Conservation (phyloP, 2,113 vertebrate genomes). For the Corvus moneduloides region DNA sequence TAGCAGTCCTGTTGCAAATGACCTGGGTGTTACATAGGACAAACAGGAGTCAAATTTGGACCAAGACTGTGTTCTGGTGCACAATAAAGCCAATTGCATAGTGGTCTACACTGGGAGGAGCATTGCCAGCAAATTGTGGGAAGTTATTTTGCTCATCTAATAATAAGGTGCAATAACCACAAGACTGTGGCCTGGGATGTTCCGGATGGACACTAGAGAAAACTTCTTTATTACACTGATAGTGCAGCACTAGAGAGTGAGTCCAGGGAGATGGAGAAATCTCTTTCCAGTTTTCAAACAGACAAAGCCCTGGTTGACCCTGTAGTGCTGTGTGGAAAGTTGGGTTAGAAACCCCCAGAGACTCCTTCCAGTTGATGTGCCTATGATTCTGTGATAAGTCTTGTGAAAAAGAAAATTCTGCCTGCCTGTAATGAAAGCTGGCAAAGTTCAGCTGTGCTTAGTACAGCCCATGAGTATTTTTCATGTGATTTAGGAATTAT, state of each 20-base stretch:
- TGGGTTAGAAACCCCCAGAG: background rate
- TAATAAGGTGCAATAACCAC: background rate
- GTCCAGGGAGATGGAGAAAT: background rate
- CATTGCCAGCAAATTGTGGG: background rate
- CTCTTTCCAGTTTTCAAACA: background rate
- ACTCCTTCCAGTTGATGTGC: background rate
- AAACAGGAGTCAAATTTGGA: background rate
- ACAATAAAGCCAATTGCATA: background rate
- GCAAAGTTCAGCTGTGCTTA: background rate
- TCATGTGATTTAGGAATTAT: constrained; percentile 54
- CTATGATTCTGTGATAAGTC: background rate
- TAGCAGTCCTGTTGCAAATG: background rate
- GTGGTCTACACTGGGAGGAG: background rate
- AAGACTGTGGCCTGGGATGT: background rate
- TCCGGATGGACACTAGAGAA: background rate
- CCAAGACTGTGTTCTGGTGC: background rate
- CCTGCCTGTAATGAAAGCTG: constrained; percentile 31
- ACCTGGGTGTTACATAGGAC: background rate
- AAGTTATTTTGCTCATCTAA: background rate
- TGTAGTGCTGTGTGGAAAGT: background rate
- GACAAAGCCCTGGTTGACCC: background rate
- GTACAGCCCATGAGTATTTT: constrained; percentile 48
- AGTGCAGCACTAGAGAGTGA: background rate
- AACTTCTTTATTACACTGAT: background rate
- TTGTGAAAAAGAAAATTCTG: background rate